Conservation (phyloP, 2,888 invertebrate genomes). For the Tuberolachnus salignus region DNA sequence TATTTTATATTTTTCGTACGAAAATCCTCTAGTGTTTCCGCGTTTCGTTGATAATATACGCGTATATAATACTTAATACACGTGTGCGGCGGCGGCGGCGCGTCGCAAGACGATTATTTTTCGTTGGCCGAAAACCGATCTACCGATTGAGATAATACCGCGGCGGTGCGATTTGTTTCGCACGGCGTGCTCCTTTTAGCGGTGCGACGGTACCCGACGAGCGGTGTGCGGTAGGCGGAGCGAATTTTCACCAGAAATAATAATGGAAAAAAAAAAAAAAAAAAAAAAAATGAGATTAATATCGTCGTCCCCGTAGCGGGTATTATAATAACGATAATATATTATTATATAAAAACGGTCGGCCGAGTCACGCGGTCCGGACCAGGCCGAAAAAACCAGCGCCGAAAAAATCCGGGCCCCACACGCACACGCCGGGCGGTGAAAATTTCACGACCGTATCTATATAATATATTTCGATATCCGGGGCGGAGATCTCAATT, state of each 20-base stretch:
- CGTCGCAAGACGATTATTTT: neutral
- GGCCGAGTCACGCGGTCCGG: neutral
- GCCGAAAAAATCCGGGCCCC: neutral
- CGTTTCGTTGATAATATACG: no score
- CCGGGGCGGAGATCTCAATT: slow-evolving; percentile 54
- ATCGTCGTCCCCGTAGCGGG: neutral
- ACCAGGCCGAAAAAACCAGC: no score
- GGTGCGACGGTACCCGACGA: no score
- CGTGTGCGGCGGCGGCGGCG: slow-evolving; percentile 1
- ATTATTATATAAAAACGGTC: no score
- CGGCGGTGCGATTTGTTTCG: slow-evolving; percentile 41
- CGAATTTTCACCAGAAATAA: slow-evolving; percentile 31
- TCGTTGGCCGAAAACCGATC: slow-evolving; percentile 8
- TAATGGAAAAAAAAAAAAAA: no score
- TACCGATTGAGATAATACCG: neutral
- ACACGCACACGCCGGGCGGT: slow-evolving; percentile 15
- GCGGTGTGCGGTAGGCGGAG: slow-evolving; percentile 18
- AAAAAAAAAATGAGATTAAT: slow-evolving; percentile 38
- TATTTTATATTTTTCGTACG: neutral
- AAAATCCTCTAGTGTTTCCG: neutral
- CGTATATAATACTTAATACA: no score
- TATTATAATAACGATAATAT: no score
- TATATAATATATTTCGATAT: neutral
- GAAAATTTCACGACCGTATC: neutral
- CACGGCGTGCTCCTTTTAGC: neutral